Evolutionary conservation across 2,797 vertebrate genomes (phyloP).

Genomic region (Tapera naevia): DNA sequence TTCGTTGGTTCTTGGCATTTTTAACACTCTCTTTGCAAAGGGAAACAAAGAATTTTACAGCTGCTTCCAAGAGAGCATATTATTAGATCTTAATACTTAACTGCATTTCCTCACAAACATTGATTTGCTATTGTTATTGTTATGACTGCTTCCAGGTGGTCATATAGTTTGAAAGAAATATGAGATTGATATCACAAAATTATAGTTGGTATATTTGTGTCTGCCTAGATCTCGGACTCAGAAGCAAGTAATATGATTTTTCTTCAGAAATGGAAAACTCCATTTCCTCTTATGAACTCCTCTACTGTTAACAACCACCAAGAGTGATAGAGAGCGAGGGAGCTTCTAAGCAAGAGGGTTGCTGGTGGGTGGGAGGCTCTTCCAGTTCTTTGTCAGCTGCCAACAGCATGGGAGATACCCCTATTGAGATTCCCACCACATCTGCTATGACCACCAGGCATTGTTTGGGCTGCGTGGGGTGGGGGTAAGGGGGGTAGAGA

Average conservation of each 20-base stretch:
- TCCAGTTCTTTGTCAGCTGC: background rate
- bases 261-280: slow-evolving; percentile 25
- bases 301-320: background rate
- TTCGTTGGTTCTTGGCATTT: slow-evolving; percentile 47
- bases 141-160: slow-evolving; percentile 62
- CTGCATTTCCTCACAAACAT: slow-evolving; percentile 62
- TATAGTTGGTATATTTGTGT: slow-evolving; percentile 44
- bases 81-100: slow-evolving; percentile 72
- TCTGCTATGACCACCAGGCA: background rate
- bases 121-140: slow-evolving; percentile 53
- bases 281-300: background rate
- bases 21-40: slow-evolving; percentile 41
- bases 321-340: background rate
- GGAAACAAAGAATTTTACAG: slow-evolving; percentile 66
- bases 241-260: slow-evolving; percentile 50
- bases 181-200: slow-evolving; percentile 46
- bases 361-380: accelerated
- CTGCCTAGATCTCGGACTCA: slow-evolving; percentile 2
- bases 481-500: too few relatives aligned
- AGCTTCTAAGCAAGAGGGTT: background rate
- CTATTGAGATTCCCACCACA: background rate
- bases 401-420: background rate
- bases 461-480: background rate
- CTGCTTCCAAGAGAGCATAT: slow-evolving; percentile 39
- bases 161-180: slow-evolving; percentile 63